phyloP scores from a whole-genome alignment of 2,888 invertebrate species.

The Ceramica pisi region DNA sequence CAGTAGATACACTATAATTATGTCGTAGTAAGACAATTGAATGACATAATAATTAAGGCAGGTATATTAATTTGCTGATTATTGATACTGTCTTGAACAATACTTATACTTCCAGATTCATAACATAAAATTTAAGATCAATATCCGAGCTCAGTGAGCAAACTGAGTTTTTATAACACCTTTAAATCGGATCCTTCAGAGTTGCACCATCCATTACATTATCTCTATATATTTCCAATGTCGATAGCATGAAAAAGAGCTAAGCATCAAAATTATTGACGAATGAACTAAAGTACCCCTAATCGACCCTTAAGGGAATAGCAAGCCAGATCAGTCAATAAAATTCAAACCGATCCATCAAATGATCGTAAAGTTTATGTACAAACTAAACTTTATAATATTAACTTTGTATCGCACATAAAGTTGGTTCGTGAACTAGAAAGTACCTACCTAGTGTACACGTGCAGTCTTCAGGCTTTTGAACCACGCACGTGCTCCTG shows the following conservation, averaged over 20 bases:
- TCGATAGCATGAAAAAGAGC: neutral
- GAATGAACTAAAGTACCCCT: neutral
- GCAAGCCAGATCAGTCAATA: constrained; percentile 15
- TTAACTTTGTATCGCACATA: constrained; percentile 5
- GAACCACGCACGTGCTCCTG: constrained; percentile 65
- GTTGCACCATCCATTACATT: neutral
- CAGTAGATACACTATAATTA: constrained; percentile 1
- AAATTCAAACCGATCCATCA: constrained; percentile 15
- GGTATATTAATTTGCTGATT: neutral
- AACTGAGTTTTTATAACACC: neutral
- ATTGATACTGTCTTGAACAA: neutral
- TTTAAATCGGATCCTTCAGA: neutral
- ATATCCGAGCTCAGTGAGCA: too few species aligned
- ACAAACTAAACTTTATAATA: constrained; percentile 10
- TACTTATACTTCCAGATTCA: too few species aligned
- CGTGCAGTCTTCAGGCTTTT: constrained; percentile 58
- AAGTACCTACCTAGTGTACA: constrained; percentile 18
- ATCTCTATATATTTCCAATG: neutral
- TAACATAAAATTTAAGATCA: too few species aligned
- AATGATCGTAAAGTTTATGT: neutral
- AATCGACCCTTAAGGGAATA: neutral
- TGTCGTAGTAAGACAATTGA: constrained; percentile 7
- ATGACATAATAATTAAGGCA: neutral
- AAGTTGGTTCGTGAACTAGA: constrained; percentile 4
- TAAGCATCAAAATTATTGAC: neutral